Conservation (phyloP, 2,888 invertebrate genomes). For the Chirona hameri region DNA sequence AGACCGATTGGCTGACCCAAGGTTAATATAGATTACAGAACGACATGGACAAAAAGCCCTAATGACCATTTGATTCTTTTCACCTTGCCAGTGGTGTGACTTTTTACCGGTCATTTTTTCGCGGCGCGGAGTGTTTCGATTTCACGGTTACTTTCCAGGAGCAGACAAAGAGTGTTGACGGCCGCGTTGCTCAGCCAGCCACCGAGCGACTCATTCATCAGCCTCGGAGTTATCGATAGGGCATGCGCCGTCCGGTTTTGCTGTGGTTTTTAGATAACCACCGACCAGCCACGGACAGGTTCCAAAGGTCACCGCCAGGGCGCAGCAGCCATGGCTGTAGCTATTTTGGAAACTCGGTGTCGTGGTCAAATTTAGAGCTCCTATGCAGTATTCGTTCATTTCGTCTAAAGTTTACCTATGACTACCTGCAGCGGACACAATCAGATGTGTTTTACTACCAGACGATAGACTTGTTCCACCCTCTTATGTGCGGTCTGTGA, state of each 20-base stretch:
- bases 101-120: not conserved
- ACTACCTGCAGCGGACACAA: no score
- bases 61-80: constrained; percentile 28
- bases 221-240: not conserved
- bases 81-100: constrained; percentile 10
- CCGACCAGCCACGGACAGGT: not conserved
- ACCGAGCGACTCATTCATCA: constrained; percentile 4
- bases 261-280: not conserved
- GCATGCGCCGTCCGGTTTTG: not conserved
- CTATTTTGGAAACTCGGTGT: no score
- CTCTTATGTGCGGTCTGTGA: no score
- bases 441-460: no score
- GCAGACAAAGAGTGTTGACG: not conserved
- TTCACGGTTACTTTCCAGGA: not conserved
- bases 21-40: constrained; percentile 22
- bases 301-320: constrained; percentile 6
- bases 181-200: not conserved
- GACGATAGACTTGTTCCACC: no score
- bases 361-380: no score
- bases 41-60: constrained; percentile 3
- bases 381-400: no score
- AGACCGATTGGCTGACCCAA: constrained; percentile 23
- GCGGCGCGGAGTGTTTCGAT: not conserved
- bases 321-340: not conserved
- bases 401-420: no score